Evolutionary conservation across 1,140 invertebrate genomes (phyloP), one percentile per base, ranked within the genome.

Genomic region (Cotesia vestalis): DNA sequence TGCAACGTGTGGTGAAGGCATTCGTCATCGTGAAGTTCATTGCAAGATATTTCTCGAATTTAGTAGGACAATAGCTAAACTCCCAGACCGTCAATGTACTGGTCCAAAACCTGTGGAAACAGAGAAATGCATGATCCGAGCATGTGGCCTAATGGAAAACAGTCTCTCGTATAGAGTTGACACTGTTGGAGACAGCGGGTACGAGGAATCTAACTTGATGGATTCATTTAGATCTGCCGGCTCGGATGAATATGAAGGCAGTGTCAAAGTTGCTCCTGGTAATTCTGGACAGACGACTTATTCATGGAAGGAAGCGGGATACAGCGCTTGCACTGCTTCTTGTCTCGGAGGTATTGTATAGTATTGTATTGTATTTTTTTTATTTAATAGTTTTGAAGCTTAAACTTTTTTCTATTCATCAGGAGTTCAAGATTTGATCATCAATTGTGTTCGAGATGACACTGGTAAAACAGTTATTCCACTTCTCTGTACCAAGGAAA

Each of bases 11-110:
- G 96, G 96, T 0, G 94, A 96, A 81, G 97, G 96, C 0, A 89
- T 93, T 46, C 89, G 93, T 9, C 92, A 91, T 70, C 90, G 95
- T 4, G 90, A 92, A 77, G 95, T 96, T 1, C 90, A 93, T 71
- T 98, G 96, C 86, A 97, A 97, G 88, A 96, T 98, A 76, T 97
- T 95, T 84, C 87, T 98, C 57, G 95, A 97, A 84, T 96, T 96
- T 81, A 95, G 94, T 57, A 88, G 91, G 70, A 96, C 94, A 0
- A 91, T 95, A 52, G 95, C 94, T 0, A 93, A 91, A 75, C 85
- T 98, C 9, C 95, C 96, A 0, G 95, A 98, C 77, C 90, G 89
- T n/a, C 91, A 97, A 76, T 98, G 96, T 80, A 90, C 92, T 64
- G 95, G 94, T 0, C 90, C 90, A 0, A 96, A 95, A 79, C 96